A percentile compares a stretch with the other conserved stretches of the same genome.
Evolutionary conservation across 2,888 invertebrate species (phyloP).

Genomic region (Pedicia rivosa): DNA sequence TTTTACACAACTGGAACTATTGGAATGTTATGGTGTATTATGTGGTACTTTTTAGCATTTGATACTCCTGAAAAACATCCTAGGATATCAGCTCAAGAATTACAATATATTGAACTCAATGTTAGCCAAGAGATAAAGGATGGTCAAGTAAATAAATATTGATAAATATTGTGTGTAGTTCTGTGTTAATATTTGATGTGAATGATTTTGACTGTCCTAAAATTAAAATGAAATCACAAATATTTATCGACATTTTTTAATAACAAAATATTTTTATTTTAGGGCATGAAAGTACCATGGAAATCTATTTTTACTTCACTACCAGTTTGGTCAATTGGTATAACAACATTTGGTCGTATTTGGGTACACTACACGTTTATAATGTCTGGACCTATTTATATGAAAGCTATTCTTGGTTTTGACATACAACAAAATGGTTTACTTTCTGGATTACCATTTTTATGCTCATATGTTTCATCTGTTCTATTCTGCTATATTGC

Average conservation of each 20-base stretch:
- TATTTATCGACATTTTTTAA: too few species aligned
- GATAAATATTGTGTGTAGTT: too few species aligned
- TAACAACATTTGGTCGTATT: constrained; percentile 58
- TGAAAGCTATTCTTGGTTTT: constrained; percentile 51
- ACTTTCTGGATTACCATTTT: constrained; percentile 48
- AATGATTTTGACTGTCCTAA: too few species aligned
- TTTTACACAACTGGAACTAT: constrained; percentile 54
- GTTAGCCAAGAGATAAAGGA: constrained; percentile 37
- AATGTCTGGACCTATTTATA: constrained; percentile 51
- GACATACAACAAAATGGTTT: constrained; percentile 53
- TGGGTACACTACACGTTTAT: constrained; percentile 61
- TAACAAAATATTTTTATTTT: too few species aligned
- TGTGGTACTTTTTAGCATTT: constrained; percentile 52
- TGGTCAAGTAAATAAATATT: too few species aligned
- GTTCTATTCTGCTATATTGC: constrained; percentile 53
- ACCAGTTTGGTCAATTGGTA: constrained; percentile 53
- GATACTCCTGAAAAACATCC: constrained; percentile 52
- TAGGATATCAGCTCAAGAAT: constrained; percentile 44
- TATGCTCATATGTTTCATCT: constrained; percentile 51
- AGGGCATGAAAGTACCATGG: constrained; percentile 43
- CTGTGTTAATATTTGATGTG: too few species aligned
- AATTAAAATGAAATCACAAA: too few species aligned
- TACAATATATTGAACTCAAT: constrained; percentile 47
- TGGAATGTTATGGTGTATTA: constrained; percentile 45
- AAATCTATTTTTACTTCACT: constrained; percentile 41